phyloP scores from a whole-genome alignment of 2,888 invertebrate species.

The Agrilus mali region DNA sequence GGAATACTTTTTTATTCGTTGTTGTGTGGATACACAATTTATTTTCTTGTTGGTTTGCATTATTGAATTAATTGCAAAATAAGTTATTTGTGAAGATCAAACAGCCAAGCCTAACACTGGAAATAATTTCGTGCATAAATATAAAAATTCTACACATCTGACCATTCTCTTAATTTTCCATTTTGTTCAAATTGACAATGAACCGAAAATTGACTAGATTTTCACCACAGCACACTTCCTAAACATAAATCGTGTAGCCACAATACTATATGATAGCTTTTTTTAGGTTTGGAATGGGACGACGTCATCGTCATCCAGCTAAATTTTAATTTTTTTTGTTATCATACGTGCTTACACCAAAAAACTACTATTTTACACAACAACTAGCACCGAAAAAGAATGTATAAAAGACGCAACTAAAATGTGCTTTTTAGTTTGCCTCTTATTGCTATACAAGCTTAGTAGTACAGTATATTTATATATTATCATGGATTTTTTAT shows the following conservation, averaged over 20 bases:
- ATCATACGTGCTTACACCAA: constrained; percentile 24
- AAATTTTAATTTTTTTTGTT: no score
- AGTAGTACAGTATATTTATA: neutral
- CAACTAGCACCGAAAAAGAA: constrained; percentile 17
- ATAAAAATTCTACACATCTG: neutral
- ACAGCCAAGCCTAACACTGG: no score
- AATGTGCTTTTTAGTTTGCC: constrained; percentile 12
- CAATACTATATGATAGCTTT: constrained; percentile 26
- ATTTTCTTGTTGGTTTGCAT: neutral
- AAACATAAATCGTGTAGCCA: constrained; percentile 30
- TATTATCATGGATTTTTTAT: constrained; percentile 1
- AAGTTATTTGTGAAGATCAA: no score
- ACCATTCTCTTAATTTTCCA: constrained; percentile 29
- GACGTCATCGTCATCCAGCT: no score
- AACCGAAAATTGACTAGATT: constrained; percentile 37
- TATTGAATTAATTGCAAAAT: neutral
- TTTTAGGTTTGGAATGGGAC: constrained; percentile 22
- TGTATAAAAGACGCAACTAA: constrained; percentile 11
- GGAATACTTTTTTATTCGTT: no score
- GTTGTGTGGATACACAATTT: neutral
- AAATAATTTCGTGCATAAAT: no score
- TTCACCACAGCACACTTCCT: constrained; percentile 27
- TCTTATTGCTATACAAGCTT: constrained; percentile 16
- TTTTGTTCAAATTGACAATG: constrained; percentile 33
- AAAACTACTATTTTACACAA: constrained; percentile 19